These are phyloP conservation scores for Vulpes ferrilata DNA, from an alignment of 2,113 vertebrate genomes.

Conservation along the genomic window DNA sequence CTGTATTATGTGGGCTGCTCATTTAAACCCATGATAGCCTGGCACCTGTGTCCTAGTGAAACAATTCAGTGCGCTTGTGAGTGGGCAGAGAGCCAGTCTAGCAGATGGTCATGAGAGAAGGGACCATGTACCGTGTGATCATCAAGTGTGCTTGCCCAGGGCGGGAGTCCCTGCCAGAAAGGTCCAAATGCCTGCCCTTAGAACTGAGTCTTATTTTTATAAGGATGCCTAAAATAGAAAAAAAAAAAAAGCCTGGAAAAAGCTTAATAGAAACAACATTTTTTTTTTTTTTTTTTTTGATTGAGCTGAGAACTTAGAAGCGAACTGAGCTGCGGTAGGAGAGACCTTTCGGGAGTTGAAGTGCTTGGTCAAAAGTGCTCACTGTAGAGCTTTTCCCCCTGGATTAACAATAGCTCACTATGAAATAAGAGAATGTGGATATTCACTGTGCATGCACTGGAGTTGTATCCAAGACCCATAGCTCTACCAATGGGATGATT, in stretches of 20 bases:
- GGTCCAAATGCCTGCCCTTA: constrained; percentile 77
- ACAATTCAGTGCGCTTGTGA: constrained; percentile 80
- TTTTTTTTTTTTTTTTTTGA: background rate
- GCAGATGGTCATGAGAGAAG: constrained; percentile 85
- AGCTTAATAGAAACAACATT: background rate
- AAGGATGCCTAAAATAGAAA: constrained; percentile 55
- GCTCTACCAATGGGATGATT: constrained; percentile 27
- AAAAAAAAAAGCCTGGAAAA: background rate
- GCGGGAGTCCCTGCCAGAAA: constrained; percentile 80
- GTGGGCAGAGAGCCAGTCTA: constrained; percentile 82
- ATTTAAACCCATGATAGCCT: constrained; percentile 75
- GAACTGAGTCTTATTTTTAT: constrained; percentile 60
- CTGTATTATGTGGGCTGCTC: constrained; percentile 22
- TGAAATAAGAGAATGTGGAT: constrained; percentile 12
- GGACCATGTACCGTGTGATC: constrained; percentile 72
- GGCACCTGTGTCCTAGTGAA: constrained; percentile 81
- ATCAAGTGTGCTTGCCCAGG: constrained; percentile 80
- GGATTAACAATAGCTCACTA: constrained; percentile 4
- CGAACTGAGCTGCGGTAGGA: background rate
- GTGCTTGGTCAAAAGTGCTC: background rate
- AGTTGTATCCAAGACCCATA: background rate
- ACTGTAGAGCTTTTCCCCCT: background rate
- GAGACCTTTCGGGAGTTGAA: constrained; percentile 5
- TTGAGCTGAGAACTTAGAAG: constrained; percentile 49
- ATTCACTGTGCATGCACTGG: background rate